Evolutionary conservation across 2,797 vertebrate species (phyloP).

Genomic region (Acanthiza pusilla): DNA sequence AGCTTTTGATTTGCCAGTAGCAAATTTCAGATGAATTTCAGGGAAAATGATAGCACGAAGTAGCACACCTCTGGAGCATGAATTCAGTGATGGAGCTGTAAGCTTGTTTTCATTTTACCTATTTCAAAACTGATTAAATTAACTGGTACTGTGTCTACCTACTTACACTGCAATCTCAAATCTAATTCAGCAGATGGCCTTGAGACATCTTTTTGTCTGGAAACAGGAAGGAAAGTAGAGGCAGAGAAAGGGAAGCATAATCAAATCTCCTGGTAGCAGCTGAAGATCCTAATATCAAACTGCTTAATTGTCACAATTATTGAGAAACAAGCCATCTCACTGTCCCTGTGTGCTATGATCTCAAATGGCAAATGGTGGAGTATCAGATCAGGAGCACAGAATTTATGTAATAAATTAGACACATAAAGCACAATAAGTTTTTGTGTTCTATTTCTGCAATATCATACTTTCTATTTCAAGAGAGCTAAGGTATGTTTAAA

Average conservation of each 20-base stretch:
- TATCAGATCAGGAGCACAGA: background rate
- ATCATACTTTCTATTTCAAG: background rate
- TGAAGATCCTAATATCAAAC: background rate
- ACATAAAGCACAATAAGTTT: background rate
- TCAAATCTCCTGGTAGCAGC: background rate
- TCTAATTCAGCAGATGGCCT: constrained; percentile 15
- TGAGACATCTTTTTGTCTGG: background rate
- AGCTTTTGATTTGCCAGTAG: constrained; percentile 5
- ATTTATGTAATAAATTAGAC: background rate
- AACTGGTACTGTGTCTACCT: background rate
- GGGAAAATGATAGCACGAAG: background rate
- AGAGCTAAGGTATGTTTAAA: background rate
- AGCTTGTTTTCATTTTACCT: constrained; percentile 9
- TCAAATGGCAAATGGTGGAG: background rate
- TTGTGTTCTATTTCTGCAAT: background rate
- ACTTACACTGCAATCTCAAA: constrained; percentile 12
- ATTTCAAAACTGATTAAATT: constrained; percentile 45
- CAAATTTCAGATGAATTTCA: background rate
- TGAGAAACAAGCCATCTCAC: background rate
- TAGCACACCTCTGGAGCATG: background rate
- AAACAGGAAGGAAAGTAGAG: background rate
- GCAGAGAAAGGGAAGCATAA: background rate
- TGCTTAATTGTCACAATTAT: background rate
- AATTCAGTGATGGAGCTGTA: background rate
- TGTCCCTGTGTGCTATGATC: background rate